phyloP scores from a whole-genome alignment of 2,888 invertebrate species.

The Coenonympha arcania region DNA sequence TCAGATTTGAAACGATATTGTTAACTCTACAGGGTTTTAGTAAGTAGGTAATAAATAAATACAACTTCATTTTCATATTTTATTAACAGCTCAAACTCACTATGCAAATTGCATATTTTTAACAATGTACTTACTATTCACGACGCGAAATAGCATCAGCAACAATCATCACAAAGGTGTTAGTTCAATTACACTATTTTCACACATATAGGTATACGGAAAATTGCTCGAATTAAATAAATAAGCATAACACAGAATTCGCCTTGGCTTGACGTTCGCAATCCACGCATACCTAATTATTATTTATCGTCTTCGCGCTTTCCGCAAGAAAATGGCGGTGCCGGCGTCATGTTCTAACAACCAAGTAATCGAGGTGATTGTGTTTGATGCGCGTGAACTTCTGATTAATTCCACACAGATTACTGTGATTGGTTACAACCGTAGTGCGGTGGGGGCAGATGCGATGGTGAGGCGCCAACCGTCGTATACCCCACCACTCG shows the following conservation, averaged over 20 bases:
- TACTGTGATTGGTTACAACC: constrained; percentile 55
- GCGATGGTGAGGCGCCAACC: constrained; percentile 39
- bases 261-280: neutral
- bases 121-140: no score
- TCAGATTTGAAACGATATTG: no score
- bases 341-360: constrained; percentile 42
- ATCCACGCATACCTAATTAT: neutral
- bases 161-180: no score
- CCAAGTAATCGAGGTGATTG: constrained; percentile 41
- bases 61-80: no score
- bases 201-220: no score
- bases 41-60: no score
- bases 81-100: no score
- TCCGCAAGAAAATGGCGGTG: constrained; percentile 26
- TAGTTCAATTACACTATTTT: no score
- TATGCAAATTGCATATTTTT: no score
- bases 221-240: neutral
- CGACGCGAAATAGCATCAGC: no score
- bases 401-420: constrained; percentile 52
- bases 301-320: neutral
- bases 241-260: no score
- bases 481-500: constrained; percentile 14
- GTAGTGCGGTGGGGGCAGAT: constrained; percentile 36
- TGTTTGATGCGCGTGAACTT: constrained; percentile 50
- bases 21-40: no score